These are phyloP conservation scores for Alcedo atthis DNA, from an alignment of 2,797 vertebrate genomes.

Conservation along the genomic window DNA sequence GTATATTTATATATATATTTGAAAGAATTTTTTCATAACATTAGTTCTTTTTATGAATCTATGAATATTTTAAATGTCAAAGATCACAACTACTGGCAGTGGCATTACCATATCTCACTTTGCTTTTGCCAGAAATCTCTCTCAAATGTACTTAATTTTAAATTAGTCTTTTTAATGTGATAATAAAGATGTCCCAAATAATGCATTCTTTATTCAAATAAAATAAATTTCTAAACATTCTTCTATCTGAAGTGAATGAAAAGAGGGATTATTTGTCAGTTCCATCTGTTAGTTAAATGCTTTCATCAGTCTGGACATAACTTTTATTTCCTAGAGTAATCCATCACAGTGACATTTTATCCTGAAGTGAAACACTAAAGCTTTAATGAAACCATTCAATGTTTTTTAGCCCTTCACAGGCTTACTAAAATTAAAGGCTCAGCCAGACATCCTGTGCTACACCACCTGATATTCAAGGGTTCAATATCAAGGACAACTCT, in stretches of 20 bases:
- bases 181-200: slow-evolving; percentile 7
- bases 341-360: slow-evolving; percentile 55
- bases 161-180: slow-evolving; percentile 4
- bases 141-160: slow-evolving; percentile 6
- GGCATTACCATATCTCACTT: slow-evolving; percentile 9
- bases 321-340: slow-evolving; percentile 41
- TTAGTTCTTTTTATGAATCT: background rate
- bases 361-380: slow-evolving; percentile 24
- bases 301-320: slow-evolving; percentile 46
- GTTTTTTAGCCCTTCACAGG: background rate
- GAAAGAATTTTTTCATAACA: background rate
- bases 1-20: background rate
- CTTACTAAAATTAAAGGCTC: background rate
- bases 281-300: slow-evolving; percentile 16
- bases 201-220: slow-evolving; percentile 16
- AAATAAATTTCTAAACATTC: slow-evolving; percentile 24
- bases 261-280: slow-evolving; percentile 23
- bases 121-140: background rate
- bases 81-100: background rate
- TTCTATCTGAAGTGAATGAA: slow-evolving; percentile 18
- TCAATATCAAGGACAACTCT: background rate
- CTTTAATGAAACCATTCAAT: slow-evolving; percentile 16
- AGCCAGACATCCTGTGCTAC: background rate
- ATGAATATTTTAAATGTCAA: slow-evolving; percentile 17
- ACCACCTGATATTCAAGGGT: background rate